A percentile compares a stretch with the other conserved stretches of the same genome.
Evolutionary conservation across 2,113 vertebrate species (phyloP).

Genomic region (Cyanistes caeruleus): DNA sequence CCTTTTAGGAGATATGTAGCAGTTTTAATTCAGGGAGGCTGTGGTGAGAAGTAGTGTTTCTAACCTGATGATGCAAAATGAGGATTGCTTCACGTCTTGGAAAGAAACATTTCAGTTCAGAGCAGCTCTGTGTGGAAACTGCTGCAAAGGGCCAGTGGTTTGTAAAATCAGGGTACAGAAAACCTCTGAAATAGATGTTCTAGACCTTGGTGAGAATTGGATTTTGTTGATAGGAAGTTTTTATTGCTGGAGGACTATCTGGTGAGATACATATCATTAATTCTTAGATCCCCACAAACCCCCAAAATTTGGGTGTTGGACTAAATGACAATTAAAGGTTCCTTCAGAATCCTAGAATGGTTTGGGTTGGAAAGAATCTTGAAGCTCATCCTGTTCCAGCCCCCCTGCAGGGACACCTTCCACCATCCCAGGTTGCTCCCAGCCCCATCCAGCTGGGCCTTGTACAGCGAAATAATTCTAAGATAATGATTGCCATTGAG

Average conservation of each 20-base stretch:
- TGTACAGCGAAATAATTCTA: neutral
- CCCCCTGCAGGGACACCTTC: neutral
- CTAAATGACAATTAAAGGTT: neutral
- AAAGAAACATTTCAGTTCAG: neutral
- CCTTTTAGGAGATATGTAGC: neutral
- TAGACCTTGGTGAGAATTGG: neutral
- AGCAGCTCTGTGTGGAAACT: neutral
- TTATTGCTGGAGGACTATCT: neutral
- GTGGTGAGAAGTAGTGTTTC: neutral
- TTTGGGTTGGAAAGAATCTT: neutral
- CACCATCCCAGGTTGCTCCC: neutral
- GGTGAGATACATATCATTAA: neutral
- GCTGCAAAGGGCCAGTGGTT: neutral
- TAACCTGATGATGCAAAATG: neutral
- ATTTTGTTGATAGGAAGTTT: neutral
- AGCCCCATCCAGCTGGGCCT: accelerated
- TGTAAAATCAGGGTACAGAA: neutral
- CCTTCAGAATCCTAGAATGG: neutral
- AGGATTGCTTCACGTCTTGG: neutral
- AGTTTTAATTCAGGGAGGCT: neutral
- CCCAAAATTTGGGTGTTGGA: neutral
- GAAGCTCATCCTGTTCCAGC: neutral
- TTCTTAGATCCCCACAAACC: neutral
- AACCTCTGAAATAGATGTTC: neutral
- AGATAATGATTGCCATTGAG: too few species aligned